Conservation (phyloP, 2,888 invertebrate species). For the Hydriomena furcata region DNA sequence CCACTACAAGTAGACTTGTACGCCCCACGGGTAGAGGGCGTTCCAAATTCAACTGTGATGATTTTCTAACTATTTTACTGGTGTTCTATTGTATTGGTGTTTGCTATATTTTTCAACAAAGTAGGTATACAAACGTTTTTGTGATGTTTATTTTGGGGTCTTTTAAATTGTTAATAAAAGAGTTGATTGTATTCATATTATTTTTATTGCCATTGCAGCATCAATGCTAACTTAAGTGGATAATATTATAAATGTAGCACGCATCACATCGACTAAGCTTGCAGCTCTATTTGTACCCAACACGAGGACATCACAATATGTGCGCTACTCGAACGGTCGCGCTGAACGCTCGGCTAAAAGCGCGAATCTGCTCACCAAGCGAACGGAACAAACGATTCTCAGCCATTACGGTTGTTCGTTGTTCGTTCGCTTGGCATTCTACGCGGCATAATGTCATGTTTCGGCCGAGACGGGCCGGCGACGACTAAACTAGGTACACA, state of each 20-base stretch:
- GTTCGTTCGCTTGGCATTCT: too few species aligned
- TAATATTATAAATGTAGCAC: constrained; percentile 38
- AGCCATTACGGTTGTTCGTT: not conserved
- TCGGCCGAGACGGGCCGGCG: constrained; percentile 6
- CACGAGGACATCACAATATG: constrained; percentile 41
- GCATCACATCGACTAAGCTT: constrained; percentile 43
- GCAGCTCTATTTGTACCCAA: constrained; percentile 43
- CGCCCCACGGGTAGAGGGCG: too few species aligned
- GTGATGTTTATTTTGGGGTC: constrained; percentile 6
- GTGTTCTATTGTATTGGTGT: too few species aligned
- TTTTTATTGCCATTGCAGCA: constrained; percentile 66
- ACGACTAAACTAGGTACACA: not conserved
- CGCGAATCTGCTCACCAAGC: too few species aligned
- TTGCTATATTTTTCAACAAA: too few species aligned
- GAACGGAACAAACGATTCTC: too few species aligned
- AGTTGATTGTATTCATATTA: constrained; percentile 39
- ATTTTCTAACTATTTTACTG: too few species aligned
- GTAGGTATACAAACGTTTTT: too few species aligned
- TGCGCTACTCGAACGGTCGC: not conserved
- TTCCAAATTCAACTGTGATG: too few species aligned
- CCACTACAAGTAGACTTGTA: too few species aligned
- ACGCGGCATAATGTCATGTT: not conserved
- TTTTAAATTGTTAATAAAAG: constrained; percentile 21
- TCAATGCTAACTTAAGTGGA: constrained; percentile 42
- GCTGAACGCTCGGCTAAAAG: not conserved